Conservation (phyloP, 2,113 vertebrate genomes). For the rat (Rattus norvegicus) region DNA sequence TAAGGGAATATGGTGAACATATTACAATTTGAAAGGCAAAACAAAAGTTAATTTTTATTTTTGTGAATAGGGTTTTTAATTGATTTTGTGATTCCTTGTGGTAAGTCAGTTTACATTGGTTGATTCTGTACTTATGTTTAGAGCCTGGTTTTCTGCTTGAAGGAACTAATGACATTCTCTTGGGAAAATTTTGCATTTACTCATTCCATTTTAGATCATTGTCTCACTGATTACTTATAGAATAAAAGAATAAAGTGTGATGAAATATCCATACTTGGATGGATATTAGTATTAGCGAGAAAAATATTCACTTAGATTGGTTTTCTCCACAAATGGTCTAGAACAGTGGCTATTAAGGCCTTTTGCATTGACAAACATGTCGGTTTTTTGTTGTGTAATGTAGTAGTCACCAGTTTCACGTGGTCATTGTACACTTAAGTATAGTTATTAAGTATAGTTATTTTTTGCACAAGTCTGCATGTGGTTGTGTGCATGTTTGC, state of each 20-base stretch:
- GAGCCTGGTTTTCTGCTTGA: conserved; percentile 40
- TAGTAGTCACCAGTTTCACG: background rate
- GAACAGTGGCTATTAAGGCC: background rate
- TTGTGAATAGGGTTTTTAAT: background rate
- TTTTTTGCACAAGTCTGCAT: background rate
- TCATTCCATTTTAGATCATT: background rate
- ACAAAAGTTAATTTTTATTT: background rate
- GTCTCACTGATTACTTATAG: background rate
- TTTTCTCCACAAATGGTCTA: background rate
- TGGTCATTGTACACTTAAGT: background rate
- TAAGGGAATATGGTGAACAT: background rate
- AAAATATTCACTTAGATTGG: background rate
- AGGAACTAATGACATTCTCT: conserved; percentile 35
- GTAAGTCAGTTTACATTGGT: background rate
- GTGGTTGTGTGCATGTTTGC: background rate
- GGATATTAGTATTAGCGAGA: background rate
- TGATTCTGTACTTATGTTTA: conserved; percentile 43
- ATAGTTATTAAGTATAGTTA: background rate
- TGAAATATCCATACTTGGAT: background rate
- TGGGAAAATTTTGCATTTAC: background rate
- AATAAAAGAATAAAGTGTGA: background rate
- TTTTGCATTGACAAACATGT: background rate
- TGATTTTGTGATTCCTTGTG: conserved; percentile 16
- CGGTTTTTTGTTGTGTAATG: background rate
- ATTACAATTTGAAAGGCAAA: conserved; percentile 52